Percentiles rank a stretch among this genome's conserved stretches.
Evolutionary conservation across 2,888 invertebrate genomes (phyloP).

Genomic region (Pammene fasciana): DNA sequence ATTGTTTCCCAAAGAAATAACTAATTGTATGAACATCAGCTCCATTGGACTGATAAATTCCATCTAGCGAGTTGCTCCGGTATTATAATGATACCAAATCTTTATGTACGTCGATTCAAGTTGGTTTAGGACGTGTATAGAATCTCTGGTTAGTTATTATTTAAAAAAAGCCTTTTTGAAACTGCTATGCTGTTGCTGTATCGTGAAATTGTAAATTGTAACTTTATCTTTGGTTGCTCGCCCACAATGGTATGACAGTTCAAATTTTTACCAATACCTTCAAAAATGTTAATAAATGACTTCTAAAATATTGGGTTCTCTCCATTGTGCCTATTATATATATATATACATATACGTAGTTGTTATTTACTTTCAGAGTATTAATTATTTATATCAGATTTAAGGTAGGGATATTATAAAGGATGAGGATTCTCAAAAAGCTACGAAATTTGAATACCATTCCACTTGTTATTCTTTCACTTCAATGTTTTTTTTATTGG

Average conservation of each 20-base stretch:
- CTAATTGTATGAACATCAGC: neutral
- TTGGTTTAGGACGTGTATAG: slow-evolving; percentile 28
- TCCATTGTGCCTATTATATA: slow-evolving; percentile 71
- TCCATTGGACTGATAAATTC: neutral
- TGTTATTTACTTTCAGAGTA: slow-evolving; percentile 72
- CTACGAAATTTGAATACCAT: slow-evolving; percentile 53
- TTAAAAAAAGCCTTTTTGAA: neutral
- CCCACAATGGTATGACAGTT: slow-evolving; percentile 28
- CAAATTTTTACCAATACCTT: slow-evolving; percentile 48
- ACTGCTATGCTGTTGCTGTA: slow-evolving; percentile 6
- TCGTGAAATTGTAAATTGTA: slow-evolving; percentile 13
- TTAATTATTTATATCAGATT: slow-evolving; percentile 60
- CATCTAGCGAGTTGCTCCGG: neutral
- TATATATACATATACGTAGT: slow-evolving; percentile 46
- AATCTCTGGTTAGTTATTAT: slow-evolving; percentile 34
- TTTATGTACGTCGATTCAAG: slow-evolving; percentile 31
- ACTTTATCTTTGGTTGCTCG: slow-evolving; percentile 8
- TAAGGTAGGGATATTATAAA: slow-evolving; percentile 55
- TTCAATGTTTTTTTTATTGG: slow-evolving; percentile 52
- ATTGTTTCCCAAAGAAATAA: neutral
- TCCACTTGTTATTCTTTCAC: slow-evolving; percentile 80
- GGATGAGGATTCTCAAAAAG: slow-evolving; percentile 63
- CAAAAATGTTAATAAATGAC: slow-evolving; percentile 42
- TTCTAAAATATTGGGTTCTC: slow-evolving; percentile 51
- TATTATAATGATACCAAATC: slow-evolving; percentile 1